A percentile compares a stretch with the other conserved stretches of the same genome.
phyloP scores from a whole-genome alignment of 1,140 invertebrate genomes.

The Formica exsecta region DNA sequence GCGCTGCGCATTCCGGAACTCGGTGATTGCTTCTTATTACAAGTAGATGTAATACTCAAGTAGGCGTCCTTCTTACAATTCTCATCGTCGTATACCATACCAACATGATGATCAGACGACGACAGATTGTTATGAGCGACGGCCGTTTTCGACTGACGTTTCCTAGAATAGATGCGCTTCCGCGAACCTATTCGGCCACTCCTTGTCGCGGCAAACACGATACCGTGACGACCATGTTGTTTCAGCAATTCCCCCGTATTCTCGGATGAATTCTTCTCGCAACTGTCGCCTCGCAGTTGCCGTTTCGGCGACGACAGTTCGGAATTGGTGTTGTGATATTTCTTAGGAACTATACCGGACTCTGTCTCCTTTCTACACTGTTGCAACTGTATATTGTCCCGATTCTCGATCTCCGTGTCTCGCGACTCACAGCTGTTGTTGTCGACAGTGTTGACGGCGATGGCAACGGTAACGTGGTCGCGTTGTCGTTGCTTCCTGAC shows the following conservation, averaged over 20 bases:
- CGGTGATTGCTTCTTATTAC: conserved; percentile 65
- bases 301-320: conserved; percentile 65
- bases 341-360: conserved; percentile 70
- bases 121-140: conserved; percentile 60
- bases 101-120: conserved; percentile 64
- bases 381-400: conserved; percentile 69
- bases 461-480: conserved; percentile 39
- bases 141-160: conserved; percentile 67
- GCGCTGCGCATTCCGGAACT: conserved; percentile 1
- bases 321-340: conserved; percentile 73
- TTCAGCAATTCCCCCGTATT: conserved; percentile 40
- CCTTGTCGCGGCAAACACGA: conserved; percentile 61
- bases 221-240: conserved; percentile 47
- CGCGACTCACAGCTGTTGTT: conserved; percentile 66
- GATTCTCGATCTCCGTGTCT: conserved; percentile 78
- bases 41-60: conserved; percentile 71
- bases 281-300: conserved; percentile 28
- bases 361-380: conserved; percentile 70
- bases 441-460: conserved; percentile 27
- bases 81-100: conserved; percentile 77
- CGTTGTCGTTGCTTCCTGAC: conserved; percentile 70
- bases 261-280: conserved; percentile 37
- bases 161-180: conserved; percentile 72
- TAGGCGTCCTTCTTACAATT: conserved; percentile 81
- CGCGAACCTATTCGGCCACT: conserved; percentile 65